Evolutionary conservation across 1,140 invertebrate genomes (phyloP), one percentile per base, ranked within the genome.

Genomic region (Micrasema longulum): DNA sequence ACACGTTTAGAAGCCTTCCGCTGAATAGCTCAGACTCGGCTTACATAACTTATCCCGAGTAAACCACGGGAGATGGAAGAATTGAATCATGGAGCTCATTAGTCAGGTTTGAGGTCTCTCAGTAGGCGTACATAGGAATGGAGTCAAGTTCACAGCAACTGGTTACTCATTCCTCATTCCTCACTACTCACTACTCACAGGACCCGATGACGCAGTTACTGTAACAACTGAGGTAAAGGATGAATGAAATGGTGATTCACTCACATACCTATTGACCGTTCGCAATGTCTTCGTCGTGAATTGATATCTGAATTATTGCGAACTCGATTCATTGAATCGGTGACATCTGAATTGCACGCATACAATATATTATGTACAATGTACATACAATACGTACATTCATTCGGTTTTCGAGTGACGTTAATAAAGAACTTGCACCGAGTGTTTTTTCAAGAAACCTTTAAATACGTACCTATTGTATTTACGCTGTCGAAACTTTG

Each of bases 61-160:
- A 57, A 57, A 57, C 26, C 26, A 35, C 20, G 12, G 53, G n/a
- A 57, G 20, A 16, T n/a, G 31, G 7, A 36, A 35, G 23, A 57
- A 57, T 35, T 57, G 53, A 57, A 57, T 57, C 53, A 57, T 57
- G 36, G 36, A 57, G 26, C 53, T 57, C 53, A 35, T 57, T 57
- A 57, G 53, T 57, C 53, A 36, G 53, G 12, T 35, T 38, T 57
- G 53, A 16, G 52, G 26, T 18, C 2, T 22, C 16, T 35, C 16
- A n/a, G 53, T 57, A 31, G 53, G 53, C 31, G 53, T 22, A 31
- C 12, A 12, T 31, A 26, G 31, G 16, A 36, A 57, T 18, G 36
- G 53, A 57, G 53, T 57, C 53, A 57, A 57, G 53, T 57, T 57
- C 53, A 57, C 7, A 57, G 53, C 23, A 23, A 57, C n/a, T 20